These are phyloP conservation scores for Paramormyrops kingsleyae DNA, from an alignment of 2,113 vertebrate genomes.

Conservation along the genomic window DNA sequence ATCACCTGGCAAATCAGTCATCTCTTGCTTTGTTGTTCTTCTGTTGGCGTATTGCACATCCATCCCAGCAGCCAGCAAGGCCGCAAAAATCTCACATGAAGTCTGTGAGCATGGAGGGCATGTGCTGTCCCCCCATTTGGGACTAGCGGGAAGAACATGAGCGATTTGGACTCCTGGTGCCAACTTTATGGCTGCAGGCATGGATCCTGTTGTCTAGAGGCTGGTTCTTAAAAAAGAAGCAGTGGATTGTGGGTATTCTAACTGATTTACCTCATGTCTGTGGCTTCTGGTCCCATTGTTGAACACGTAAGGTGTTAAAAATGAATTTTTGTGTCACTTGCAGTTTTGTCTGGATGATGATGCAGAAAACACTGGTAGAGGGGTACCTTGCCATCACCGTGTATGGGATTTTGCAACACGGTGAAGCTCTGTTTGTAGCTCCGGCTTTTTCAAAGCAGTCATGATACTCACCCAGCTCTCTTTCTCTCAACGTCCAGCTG, in stretches of 20 bases:
- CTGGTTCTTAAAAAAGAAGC: background rate
- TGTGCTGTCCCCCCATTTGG: background rate
- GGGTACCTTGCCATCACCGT: background rate
- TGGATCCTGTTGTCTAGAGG: background rate
- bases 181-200: background rate
- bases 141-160: background rate
- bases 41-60: background rate
- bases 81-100: background rate
- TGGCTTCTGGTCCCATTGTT: background rate
- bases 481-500: constrained; percentile 60
- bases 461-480: background rate
- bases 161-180: background rate
- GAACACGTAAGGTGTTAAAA: background rate
- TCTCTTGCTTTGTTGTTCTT: background rate
- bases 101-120: background rate
- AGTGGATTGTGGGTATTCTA: background rate
- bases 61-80: background rate
- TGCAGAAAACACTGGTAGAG: background rate
- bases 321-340: background rate
- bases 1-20: background rate
- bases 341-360: background rate
- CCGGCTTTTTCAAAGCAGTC: background rate
- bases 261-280: background rate
- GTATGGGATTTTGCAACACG: background rate
- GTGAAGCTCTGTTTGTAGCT: background rate